These are phyloP conservation scores for Bryconaethiops microstoma DNA, from an alignment of 2,797 vertebrate genomes.

Conservation along the genomic window DNA sequence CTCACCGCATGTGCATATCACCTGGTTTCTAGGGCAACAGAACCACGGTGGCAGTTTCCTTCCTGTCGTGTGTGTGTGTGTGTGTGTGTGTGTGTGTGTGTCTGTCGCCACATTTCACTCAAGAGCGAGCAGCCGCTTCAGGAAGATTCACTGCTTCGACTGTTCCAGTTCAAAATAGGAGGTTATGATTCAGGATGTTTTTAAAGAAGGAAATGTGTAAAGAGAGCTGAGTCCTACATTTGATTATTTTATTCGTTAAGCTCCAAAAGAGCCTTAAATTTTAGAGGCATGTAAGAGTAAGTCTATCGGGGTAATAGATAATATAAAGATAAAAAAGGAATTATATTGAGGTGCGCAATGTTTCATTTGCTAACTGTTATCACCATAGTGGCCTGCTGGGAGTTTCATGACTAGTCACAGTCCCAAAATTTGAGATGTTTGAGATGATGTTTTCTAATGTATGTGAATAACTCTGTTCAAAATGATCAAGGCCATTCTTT, in stretches of 20 bases:
- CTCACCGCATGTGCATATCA: conserved; percentile 66
- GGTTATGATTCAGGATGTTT: conserved; percentile 4
- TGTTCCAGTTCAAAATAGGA: conserved; percentile 9
- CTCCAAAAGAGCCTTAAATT: background rate
- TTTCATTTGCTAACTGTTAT: no score
- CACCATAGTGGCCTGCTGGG: no score
- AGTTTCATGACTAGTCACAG: no score
- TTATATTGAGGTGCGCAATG: no score
- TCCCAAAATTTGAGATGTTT: no score
- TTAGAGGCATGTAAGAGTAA: no score
- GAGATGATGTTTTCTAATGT: no score
- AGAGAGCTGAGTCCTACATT: background rate
- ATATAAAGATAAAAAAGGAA: no score
- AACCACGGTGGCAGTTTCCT: conserved; percentile 78
- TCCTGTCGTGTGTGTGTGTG: conserved; percentile 39
- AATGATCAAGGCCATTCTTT: no score
- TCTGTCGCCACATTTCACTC: conserved; percentile 45
- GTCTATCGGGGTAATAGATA: no score
- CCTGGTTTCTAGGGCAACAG: conserved; percentile 76
- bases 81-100: conserved; percentile 5
- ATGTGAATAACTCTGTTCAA: no score
- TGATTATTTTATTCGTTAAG: background rate
- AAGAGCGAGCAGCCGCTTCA: conserved; percentile 7
- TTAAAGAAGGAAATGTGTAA: background rate
- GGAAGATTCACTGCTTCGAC: conserved; percentile 23